Evolutionary conservation across 30 jellyfish, hydroid and myxozoan species (phyloP), one percentile per base, ranked within the genome.

Genomic region (Rhopilema esculentum): DNA sequence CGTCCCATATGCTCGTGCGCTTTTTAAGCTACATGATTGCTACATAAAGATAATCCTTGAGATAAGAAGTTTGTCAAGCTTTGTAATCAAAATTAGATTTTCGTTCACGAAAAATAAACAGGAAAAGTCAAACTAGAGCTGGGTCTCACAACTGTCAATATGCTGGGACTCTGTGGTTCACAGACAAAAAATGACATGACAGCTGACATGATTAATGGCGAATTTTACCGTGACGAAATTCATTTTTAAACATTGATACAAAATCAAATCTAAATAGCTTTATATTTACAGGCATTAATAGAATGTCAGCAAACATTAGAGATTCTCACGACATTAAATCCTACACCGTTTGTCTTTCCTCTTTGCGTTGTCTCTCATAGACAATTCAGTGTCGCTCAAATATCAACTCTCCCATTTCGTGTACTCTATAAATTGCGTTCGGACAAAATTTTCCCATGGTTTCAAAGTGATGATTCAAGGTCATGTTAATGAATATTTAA

Each of bases 301-400:
- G 65, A 78, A 57, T 57, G 28, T 78, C 77, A n/a, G 77, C 79
- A 78, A 78, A 78, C 52, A 78, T 31, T 62, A 78, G 15, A 57
- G 76, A 32, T 78, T 78, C 88, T 69, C 88, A 78, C 77, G 88
- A 78, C 57, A 57, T 78, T 69, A 57, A 75, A 69, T 8, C 88
- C 88, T 49, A 75, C 79, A 57, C 67, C 53, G 66, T 78, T 78
- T 27, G 31, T 31, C 28, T 61, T 61, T 78, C 57, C 72, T 78
- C 79, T 78, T 78, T 76, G 88, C 27, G 24, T 78, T 40, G 65
- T 78, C 79, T 17, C 17, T 78, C 20, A 1, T 25, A 27, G 25
- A 62, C 88, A 78, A 78, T 78, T 17, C 31, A 9, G 33, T 62
- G 88, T 78, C 88, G 66, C 65, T 78, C 88, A 78, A 78, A 78